phyloP scores from a whole-genome alignment of 2,888 invertebrate genomes.

The Gandaritis pyraliata region DNA sequence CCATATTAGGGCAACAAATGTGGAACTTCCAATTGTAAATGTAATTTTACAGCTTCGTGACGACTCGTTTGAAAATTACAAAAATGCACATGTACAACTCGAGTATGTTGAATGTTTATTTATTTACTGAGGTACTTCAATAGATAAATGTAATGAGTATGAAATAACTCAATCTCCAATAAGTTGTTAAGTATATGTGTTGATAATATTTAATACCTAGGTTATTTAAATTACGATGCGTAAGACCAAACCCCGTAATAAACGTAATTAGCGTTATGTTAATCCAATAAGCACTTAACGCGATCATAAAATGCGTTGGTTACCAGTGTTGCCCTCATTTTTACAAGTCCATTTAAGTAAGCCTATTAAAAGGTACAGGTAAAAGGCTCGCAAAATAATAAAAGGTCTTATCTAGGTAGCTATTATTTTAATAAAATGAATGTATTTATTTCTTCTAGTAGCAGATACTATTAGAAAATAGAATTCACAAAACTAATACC shows the following conservation, averaged over 20 bases:
- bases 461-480: too few relatives aligned
- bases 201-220: too few relatives aligned
- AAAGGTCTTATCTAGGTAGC: neutral
- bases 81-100: too few relatives aligned
- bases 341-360: conserved; percentile 33
- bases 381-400: conserved; percentile 1
- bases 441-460: too few relatives aligned
- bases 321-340: conserved; percentile 38
- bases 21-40: neutral
- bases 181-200: too few relatives aligned
- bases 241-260: conserved; percentile 5
- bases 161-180: too few relatives aligned
- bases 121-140: too few relatives aligned
- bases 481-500: too few relatives aligned
- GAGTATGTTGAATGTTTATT: too few relatives aligned
- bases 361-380: conserved; percentile 33
- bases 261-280: conserved; percentile 26
- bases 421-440: too few relatives aligned
- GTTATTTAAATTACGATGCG: neutral
- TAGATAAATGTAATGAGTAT: too few relatives aligned
- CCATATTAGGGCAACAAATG: neutral
- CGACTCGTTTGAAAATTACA: neutral
- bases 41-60: neutral
- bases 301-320: conserved; percentile 41
- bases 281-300: conserved; percentile 43